phyloP scores from a whole-genome alignment of 2,888 invertebrate genomes.

The Cremastobaeus sp. region DNA sequence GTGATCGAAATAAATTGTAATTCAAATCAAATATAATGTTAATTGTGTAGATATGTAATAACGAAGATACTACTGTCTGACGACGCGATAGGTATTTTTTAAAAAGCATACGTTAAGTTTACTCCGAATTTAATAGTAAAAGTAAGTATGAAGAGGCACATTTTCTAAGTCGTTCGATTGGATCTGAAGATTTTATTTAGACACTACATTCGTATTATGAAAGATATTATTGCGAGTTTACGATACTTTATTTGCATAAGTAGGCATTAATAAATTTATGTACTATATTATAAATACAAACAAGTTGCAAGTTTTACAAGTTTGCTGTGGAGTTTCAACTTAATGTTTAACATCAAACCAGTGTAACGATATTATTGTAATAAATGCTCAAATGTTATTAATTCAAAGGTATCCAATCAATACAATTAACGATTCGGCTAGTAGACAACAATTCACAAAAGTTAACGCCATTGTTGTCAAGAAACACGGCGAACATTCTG shows the following conservation, averaged over 20 bases:
- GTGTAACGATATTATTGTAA: slow-evolving; percentile 40
- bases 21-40: slow-evolving; percentile 56
- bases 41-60: slow-evolving; percentile 54
- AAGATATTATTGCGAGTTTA: background rate
- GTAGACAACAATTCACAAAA: too few relatives aligned
- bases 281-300: slow-evolving; percentile 14
- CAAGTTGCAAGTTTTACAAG: slow-evolving; percentile 15
- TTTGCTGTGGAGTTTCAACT: slow-evolving; percentile 28
- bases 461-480: too few relatives aligned
- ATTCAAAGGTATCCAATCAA: slow-evolving; percentile 17
- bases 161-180: slow-evolving; percentile 37
- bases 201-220: background rate
- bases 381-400: slow-evolving; percentile 46
- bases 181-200: background rate
- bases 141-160: slow-evolving; percentile 19
- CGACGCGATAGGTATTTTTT: slow-evolving; percentile 40
- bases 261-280: background rate
- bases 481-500: too few relatives aligned
- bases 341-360: slow-evolving; percentile 40
- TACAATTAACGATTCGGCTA: too few relatives aligned
- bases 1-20: slow-evolving; percentile 58
- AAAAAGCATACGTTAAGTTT: slow-evolving; percentile 44
- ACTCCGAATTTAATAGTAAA: slow-evolving; percentile 51
- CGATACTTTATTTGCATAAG: background rate
- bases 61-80: slow-evolving; percentile 20